Base-by-base conservation (phyloP, 2,888 invertebrate genomes). In the Clanis bilineata region DNA sequence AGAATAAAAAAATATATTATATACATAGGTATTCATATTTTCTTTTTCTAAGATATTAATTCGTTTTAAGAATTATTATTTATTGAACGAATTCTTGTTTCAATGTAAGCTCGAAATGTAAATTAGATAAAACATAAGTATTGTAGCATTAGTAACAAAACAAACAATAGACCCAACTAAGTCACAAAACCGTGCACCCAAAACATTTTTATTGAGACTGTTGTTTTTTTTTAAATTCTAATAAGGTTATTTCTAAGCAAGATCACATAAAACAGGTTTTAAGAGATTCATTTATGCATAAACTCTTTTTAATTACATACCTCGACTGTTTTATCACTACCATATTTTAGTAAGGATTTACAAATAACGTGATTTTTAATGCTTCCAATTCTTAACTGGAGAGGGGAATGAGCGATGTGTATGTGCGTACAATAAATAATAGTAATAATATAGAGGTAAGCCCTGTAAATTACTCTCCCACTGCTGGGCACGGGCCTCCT, bases 171-270 rank as follows among this genome's bases (percentile, higher is more conserved):
- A 32, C n/a, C n/a, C 28, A 51, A 32, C 51, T 28, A 18, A 32
- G 51, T 51, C 18, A 32, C 9, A 32, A 18, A 51, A 18, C 51
- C 51, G 32, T 32, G 51, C 32, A 51, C 28, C 51, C 51, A 51
- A 32, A 51, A 51, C 28, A 51, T 10, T 51, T 51, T 51, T 32
- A 51, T 28, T 51, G 51, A 18, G 32, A 9, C 10, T 9, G 18
- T 32, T 10, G 51, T 51, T 51, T 51, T 51, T 32, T 51, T 32
- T 51, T 32, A 18, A n/a, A 51, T 51, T 51, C 32, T 32, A 51
- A 51, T 51, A 32, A 51, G 51, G 51, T 51, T 51, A 28, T 51
- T 51, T 51, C 51, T 51, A 51, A 51, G 51, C 51, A 51, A 51
- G 25, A 23, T 25, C 51, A 51, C 32, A 51, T 32, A 51, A 51